phyloP scores from a whole-genome alignment of 2,888 invertebrate species.

The Antitype chi region DNA sequence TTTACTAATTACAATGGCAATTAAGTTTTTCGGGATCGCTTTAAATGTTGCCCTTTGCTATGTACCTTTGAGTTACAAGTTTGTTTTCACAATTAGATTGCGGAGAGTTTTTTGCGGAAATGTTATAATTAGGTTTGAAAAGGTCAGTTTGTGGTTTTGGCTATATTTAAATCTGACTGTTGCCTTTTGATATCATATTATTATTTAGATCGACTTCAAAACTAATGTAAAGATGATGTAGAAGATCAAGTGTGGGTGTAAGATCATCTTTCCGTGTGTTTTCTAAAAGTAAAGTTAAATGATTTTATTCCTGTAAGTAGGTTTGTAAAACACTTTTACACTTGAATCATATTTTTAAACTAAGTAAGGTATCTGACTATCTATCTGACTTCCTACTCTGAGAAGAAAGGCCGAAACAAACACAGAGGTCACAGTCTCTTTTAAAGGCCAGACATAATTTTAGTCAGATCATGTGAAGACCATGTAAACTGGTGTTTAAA shows the following conservation, averaged over 20 bases:
- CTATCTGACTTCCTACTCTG: too few species aligned
- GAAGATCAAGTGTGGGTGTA: not conserved
- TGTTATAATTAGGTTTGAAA: not conserved
- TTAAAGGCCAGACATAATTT: too few species aligned
- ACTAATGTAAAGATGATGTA: not conserved
- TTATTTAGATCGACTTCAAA: not conserved
- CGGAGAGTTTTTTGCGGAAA: constrained; percentile 1
- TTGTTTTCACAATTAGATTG: constrained; percentile 29
- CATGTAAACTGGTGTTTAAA: too few species aligned
- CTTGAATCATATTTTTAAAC: too few species aligned
- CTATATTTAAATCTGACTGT: not conserved
- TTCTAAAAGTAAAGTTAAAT: too few species aligned
- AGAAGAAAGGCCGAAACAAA: too few species aligned
- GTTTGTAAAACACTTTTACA: too few species aligned
- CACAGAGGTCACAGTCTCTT: too few species aligned
- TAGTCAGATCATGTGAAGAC: too few species aligned
- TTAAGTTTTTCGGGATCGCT: constrained; percentile 14
- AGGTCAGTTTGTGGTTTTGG: not conserved
- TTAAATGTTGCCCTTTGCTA: constrained; percentile 19
- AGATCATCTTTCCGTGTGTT: not conserved
- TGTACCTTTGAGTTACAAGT: constrained; percentile 12
- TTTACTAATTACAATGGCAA: constrained; percentile 51
- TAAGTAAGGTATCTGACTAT: too few species aligned
- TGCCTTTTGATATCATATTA: not conserved
- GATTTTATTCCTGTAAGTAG: too few species aligned